Conservation (phyloP, 2,113 vertebrate species). For the Dendropsophus ebraccatus region DNA sequence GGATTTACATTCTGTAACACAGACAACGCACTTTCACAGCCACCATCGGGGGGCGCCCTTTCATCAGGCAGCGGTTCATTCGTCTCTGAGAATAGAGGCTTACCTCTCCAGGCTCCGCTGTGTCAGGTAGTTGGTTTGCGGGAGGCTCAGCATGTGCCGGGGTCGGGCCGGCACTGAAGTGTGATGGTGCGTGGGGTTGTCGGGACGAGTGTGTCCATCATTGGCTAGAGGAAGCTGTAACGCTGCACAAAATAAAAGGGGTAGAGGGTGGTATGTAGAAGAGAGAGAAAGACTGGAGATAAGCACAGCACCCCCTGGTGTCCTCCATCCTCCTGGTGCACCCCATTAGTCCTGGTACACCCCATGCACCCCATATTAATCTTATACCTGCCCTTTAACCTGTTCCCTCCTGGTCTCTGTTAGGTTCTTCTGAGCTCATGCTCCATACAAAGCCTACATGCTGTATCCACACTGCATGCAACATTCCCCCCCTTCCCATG, state of each 20-base stretch:
- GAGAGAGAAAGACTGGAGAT: slow-evolving; percentile 1
- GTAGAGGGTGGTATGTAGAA: slow-evolving; percentile 27
- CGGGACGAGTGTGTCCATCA: slow-evolving; percentile 85
- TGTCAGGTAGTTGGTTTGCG: slow-evolving; percentile 75
- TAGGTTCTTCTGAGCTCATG: slow-evolving; percentile 53
- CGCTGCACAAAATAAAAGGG: slow-evolving; percentile 64
- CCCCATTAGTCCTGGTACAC: slow-evolving; percentile 14
- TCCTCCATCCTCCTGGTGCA: not conserved
- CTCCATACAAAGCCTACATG: slow-evolving; percentile 52
- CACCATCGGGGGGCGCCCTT: no score
- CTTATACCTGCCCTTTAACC: not conserved
- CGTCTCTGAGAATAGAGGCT: slow-evolving; percentile 1
- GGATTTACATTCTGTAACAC: no score
- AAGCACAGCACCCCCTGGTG: slow-evolving; percentile 11
- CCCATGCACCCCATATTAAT: slow-evolving; percentile 24
- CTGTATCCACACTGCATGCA: slow-evolving; percentile 52
- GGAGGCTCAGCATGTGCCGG: slow-evolving; percentile 84
- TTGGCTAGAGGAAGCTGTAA: slow-evolving; percentile 89
- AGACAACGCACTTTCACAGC: no score
- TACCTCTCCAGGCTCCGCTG: slow-evolving; percentile 92
- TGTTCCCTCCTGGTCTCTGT: not conserved
- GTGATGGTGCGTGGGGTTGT: slow-evolving; percentile 87
- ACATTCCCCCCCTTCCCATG: slow-evolving; percentile 44
- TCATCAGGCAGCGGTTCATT: no score
- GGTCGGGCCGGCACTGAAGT: slow-evolving; percentile 79